Base-by-base conservation (phyloP, 2,888 invertebrate genomes). In the Sisyra terminalis region DNA sequence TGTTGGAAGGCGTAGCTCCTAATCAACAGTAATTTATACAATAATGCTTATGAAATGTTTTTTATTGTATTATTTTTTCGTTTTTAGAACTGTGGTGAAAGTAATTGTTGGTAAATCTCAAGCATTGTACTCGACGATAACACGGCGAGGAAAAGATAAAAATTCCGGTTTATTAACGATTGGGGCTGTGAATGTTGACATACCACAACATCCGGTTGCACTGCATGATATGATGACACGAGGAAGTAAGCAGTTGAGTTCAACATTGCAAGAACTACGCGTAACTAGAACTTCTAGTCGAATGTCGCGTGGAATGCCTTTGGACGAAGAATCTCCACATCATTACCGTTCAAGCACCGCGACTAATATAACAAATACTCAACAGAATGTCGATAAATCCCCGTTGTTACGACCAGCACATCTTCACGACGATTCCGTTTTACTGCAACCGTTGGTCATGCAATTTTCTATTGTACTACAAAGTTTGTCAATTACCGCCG, bases 211-310 rank as follows among this genome's bases (percentile, higher is more conserved):
- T 66, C 97, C 97, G 0, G 93, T 96, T 1, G 93, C 89, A 6
- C 66, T 98, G 51, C 97, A 98, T 63, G 96, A 94, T 40, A 96
- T 98, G 84, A 93, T 98, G 77, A 90, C 90, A 0, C 72, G 96
- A 50, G 89, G 92, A 48, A 89, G 90, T 47, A 82, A 90, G 49
- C 89, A 94, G 56, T 67, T 96, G 35, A 92, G 92, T 6, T 85
- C 85, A 10, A 96, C 94, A 0, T 64, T 96, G 42, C 93, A 93
- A 73, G 87, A 89, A 64, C 60, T 89, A 41, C 71, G 88, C 29
- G 87, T 87, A 8, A 83, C 85, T 2, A 71, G 88, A 49, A 80
- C 84, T 1, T 78, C 83, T 0, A 82, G 82, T 30, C 70, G 88
- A 13, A 64, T 81, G 49, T 77, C 83, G 0, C 73, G 84, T 36